These are phyloP conservation scores for Drosophila murphyi DNA, from an alignment of 1,140 invertebrate species.

Conservation along the genomic window DNA sequence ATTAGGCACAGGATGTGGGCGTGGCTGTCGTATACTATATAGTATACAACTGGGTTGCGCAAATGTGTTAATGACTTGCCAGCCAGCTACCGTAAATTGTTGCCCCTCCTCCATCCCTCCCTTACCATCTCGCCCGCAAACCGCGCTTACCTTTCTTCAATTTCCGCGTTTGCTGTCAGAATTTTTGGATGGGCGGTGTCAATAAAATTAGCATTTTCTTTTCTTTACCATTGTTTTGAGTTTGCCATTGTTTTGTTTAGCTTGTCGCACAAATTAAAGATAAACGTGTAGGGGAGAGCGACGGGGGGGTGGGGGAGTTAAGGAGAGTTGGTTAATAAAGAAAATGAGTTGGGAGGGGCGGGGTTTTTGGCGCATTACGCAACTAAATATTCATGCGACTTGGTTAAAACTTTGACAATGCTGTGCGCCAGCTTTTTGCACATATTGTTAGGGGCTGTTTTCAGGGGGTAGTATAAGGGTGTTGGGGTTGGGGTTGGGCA, in stretches of 20 bases:
- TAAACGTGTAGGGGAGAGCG: background rate
- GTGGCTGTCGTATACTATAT: conserved; percentile 27
- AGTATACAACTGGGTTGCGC: conserved; percentile 20
- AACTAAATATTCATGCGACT: conserved; percentile 80
- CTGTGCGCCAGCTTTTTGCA: conserved; percentile 1
- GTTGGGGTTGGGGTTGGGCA: background rate
- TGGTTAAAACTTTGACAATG: conserved; percentile 45
- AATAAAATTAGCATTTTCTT: conserved; percentile 81
- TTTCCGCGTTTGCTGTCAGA: conserved; percentile 59
- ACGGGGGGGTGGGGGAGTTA: too few relatives aligned
- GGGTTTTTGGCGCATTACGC: conserved; percentile 62
- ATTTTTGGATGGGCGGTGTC: conserved; percentile 63
- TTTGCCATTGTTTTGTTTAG: conserved; percentile 54
- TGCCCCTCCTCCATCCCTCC: background rate
- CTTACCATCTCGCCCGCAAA: conserved; percentile 10
- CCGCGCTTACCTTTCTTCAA: conserved; percentile 62
- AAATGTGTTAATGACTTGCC: conserved; percentile 79
- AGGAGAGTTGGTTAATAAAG: conserved; percentile 32
- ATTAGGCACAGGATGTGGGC: conserved; percentile 66
- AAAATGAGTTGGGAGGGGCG: background rate
- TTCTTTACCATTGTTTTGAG: conserved; percentile 47
- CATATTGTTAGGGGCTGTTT: conserved; percentile 20
- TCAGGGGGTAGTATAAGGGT: too few relatives aligned
- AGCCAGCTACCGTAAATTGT: conserved; percentile 13
- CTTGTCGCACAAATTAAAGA: conserved; percentile 75